Base-by-base conservation (phyloP, 1,140 invertebrate genomes). In the Drosophila grimshawi region DNA sequence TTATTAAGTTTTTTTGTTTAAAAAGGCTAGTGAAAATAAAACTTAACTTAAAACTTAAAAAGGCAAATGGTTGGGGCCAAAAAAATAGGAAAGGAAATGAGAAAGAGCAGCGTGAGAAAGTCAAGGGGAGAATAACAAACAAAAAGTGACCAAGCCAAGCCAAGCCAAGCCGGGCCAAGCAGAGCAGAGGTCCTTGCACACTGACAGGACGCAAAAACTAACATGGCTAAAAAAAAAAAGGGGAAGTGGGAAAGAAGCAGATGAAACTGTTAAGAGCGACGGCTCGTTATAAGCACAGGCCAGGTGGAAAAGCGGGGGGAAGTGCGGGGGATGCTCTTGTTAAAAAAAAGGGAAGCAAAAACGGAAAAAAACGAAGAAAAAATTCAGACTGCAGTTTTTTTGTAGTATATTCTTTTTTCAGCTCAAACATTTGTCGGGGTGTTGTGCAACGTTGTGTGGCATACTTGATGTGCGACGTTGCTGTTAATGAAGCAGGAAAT, bases 401-500 rank as follows among this genome's bases (percentile, higher is more conserved):
- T 51, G 48, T 29, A 19, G 43, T 7, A 39, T 67, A 48, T 43
- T 46, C 19, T 35, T 39, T 45, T 55, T 57, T 59, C 32, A 11
- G 19, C 46, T 66, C 48, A 46, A 57, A 48, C 64, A 66, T 66
- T 64, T 55, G 62, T 64, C 29, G 41, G 39, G n/a, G 41, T 27
- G n/a, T 30, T 41, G 72, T 19, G 19, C 19, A 19, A 19, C 61
- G 60, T 72, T 53, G 69, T 65, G 75, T 86, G 74, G 78, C 81
- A 85, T 85, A 73, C 81, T 83, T 85, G 69, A 80, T 80, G 81
- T 19, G 72, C 74, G 65, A 51, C 60, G 81, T 69, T 65, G 78
- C 73, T 63, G 71, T 80, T 86, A 86, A 86, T 86, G 81, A 86
- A 86, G 81, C 81, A 86, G 81, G 81, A 86, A 86, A 86, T 86